Base-by-base conservation (phyloP, 1,140 invertebrate genomes). In the Chironomus striatipennis region DNA sequence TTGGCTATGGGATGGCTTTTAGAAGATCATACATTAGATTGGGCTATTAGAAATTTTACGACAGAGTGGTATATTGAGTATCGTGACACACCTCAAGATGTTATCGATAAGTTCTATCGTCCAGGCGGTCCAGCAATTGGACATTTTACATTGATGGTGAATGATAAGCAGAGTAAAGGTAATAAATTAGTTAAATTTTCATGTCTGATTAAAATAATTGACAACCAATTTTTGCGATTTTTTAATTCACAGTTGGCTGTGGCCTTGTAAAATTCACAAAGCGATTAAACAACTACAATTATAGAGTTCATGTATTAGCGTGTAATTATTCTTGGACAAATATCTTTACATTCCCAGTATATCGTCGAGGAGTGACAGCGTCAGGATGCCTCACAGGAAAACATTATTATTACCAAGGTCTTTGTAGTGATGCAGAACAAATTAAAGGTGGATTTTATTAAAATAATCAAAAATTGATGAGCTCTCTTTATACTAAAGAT, bases 371-470 rank as follows among this genome's bases (percentile, higher is more conserved):
- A 0, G 76, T 24, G 9, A 43, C 34, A 74, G 79, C 79, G 72
- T 77, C 34, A 47, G 76, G 77, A 57, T 81, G 80, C 75, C 79
- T 75, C 34, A 79, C 80, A 0, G 80, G 80, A 18, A 75, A 65
- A 10, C 79, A 81, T 78, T 74, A 77, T 67, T 24, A 5, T 0
- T 80, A 81, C 73, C 74, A 77, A 10, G 74, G 78, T 72, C 76
- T 81, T 0, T 81, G 80, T 74, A 70, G 65, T 70, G 65, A 70
- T 70, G 65, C 65, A 17, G 65, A 70, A 10, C 65, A 70, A 9
- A 70, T 70, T 18, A 70, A 70, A 70, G 65, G 65, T 9, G 20
- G 20, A 18, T 70, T 20, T 70, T 70, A 70, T 70, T 57, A n/a
- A 57, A 57, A 12, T 57, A 34, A 34, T 70, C 20, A 70, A 18